phyloP scores from a whole-genome alignment of 2,888 invertebrate species.

The Euclidia mi region DNA sequence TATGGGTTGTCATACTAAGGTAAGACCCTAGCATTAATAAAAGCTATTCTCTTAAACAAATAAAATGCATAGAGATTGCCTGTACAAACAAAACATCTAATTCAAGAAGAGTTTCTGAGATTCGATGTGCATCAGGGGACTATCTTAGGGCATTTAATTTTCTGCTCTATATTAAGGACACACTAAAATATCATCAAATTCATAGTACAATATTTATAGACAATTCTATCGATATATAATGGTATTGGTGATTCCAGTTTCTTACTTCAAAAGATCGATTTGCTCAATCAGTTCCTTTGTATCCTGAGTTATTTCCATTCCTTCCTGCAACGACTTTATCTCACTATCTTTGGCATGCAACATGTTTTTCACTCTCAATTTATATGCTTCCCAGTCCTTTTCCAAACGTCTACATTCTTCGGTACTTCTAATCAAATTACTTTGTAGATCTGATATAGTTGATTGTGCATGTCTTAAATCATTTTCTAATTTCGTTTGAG shows the following conservation, averaged over 20 bases:
- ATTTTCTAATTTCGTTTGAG: slow-evolving; percentile 72
- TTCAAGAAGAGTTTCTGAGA: too few relatives aligned
- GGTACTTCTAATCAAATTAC: slow-evolving; percentile 69
- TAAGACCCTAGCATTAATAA: too few relatives aligned
- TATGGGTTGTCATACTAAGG: too few relatives aligned
- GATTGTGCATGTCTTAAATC: slow-evolving; percentile 80
- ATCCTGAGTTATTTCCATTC: slow-evolving; percentile 70
- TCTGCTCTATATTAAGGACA: too few relatives aligned
- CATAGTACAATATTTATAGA: too few relatives aligned
- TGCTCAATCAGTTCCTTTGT: slow-evolving; percentile 75
- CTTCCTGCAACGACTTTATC: slow-evolving; percentile 75
- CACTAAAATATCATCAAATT: too few relatives aligned
- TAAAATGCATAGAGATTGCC: too few relatives aligned
- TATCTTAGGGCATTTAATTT: too few relatives aligned
- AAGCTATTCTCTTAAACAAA: too few relatives aligned
- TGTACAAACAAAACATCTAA: too few relatives aligned
- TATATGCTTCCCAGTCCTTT: slow-evolving; percentile 84
- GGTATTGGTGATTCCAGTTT: slow-evolving; percentile 15
- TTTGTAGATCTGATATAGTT: slow-evolving; percentile 68
- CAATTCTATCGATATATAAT: too few relatives aligned
- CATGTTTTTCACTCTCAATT: slow-evolving; percentile 83
- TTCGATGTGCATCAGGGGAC: too few relatives aligned
- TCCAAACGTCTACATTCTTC: slow-evolving; percentile 77
- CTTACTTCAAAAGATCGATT: slow-evolving; percentile 77
- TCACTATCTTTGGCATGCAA: slow-evolving; percentile 78